These are phyloP conservation scores for Moxostoma hubbsi DNA, from an alignment of 2,797 vertebrate species.

Conservation along the genomic window DNA sequence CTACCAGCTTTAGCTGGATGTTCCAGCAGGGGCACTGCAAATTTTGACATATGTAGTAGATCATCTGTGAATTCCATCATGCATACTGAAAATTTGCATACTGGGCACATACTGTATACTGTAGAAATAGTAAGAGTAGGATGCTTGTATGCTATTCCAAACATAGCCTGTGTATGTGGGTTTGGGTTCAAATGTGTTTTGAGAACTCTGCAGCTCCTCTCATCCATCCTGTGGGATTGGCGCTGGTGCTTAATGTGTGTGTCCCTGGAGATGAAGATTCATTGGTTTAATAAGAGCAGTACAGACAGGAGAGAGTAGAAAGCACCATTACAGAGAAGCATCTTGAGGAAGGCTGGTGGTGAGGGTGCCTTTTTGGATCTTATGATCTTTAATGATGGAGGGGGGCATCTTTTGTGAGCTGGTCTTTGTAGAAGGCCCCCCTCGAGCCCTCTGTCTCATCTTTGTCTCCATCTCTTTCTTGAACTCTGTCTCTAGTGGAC, in stretches of 20 bases:
- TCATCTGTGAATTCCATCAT: no score
- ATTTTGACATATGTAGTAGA: no score
- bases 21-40: no score
- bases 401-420: slow-evolving; percentile 42
- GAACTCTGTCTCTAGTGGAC: slow-evolving; percentile 39
- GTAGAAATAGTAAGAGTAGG: no score
- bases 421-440: slow-evolving; percentile 32
- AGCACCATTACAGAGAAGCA: slow-evolving; percentile 38
- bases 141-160: no score
- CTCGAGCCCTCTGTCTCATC: slow-evolving; percentile 17
- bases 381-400: slow-evolving; percentile 54
- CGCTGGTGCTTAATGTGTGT: slow-evolving; percentile 62
- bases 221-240: slow-evolving; percentile 59
- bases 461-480: slow-evolving; percentile 42
- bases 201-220: slow-evolving; percentile 51
- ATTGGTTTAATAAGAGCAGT: slow-evolving; percentile 64
- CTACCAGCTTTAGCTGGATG: no score
- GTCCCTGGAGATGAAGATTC: slow-evolving; percentile 64
- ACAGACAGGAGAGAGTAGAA: slow-evolving; percentile 45
- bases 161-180: background rate
- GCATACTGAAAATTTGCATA: no score
- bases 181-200: slow-evolving; percentile 56
- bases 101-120: no score
- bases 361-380: slow-evolving; percentile 19
- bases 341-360: slow-evolving; percentile 36